Conservation (phyloP, 2,797 vertebrate species). For the Acrocephalus scirpaceus region DNA sequence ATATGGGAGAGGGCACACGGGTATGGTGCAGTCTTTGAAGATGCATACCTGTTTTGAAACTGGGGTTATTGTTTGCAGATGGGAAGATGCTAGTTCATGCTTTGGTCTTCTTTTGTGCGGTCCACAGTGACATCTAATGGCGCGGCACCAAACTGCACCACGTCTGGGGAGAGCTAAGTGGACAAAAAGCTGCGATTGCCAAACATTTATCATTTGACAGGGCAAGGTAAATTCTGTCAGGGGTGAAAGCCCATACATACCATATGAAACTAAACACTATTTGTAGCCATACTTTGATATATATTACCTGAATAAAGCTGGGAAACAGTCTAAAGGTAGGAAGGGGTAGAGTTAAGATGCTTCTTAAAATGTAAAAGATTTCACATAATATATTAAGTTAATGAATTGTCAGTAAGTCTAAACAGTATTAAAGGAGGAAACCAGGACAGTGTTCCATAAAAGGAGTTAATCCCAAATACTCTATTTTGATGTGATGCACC, state of each 20-base stretch:
- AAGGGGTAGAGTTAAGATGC: background rate
- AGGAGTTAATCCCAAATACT: background rate
- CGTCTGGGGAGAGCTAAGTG: background rate
- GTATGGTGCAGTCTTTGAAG: background rate
- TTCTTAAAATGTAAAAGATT: background rate
- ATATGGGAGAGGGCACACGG: background rate
- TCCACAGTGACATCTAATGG: conserved; percentile 61
- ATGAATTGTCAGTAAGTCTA: background rate
- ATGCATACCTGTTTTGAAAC: background rate
- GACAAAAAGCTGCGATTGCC: background rate
- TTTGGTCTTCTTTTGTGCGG: background rate
- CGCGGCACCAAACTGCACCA: background rate
- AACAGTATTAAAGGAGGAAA: background rate
- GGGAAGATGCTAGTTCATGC: background rate
- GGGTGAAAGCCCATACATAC: background rate
- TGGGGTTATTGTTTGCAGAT: background rate
- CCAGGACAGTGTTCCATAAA: background rate
- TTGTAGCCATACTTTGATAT: background rate
- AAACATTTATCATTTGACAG: background rate
- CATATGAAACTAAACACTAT: background rate
- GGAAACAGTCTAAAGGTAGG: background rate
- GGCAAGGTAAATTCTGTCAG: background rate
- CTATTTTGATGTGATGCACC: background rate
- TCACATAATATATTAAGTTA: background rate
- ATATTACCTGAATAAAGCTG: background rate